phyloP scores from a whole-genome alignment of 1,140 invertebrate genomes.

The Panagrolaimus sp. region DNA sequence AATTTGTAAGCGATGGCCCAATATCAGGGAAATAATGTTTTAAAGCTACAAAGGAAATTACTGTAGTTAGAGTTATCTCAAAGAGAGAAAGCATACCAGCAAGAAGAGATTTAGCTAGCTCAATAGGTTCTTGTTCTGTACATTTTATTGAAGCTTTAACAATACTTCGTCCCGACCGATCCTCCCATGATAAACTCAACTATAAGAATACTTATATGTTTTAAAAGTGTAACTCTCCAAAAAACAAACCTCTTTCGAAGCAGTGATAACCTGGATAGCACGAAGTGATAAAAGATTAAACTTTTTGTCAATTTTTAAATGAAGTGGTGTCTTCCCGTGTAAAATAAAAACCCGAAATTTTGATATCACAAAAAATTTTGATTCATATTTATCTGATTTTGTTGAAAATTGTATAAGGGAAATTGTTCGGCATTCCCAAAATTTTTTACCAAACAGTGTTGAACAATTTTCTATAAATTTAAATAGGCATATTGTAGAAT shows the following conservation, averaged over 20 bases:
- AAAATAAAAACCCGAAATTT: constrained; percentile 54
- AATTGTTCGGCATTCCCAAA: constrained; percentile 48
- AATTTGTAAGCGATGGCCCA: constrained; percentile 31
- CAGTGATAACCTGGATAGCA: constrained; percentile 36
- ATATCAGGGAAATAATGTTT: constrained; percentile 57
- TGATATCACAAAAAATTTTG: constrained; percentile 47
- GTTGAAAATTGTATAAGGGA: constrained; percentile 33
- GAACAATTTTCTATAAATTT: constrained; percentile 45
- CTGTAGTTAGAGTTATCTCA: no score
- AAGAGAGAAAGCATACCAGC: no score
- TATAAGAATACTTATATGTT: not conserved
- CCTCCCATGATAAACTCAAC: constrained; percentile 13
- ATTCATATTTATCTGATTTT: constrained; percentile 52
- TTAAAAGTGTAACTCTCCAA: not conserved
- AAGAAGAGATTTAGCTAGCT: constrained; percentile 49
- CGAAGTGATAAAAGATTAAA: constrained; percentile 51
- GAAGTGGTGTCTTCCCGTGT: constrained; percentile 38
- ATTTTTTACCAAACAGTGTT: constrained; percentile 53
- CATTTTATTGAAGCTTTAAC: constrained; percentile 11
- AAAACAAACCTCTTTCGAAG: constrained; percentile 27
- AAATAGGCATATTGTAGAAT: no score
- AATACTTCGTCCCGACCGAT: constrained; percentile 9
- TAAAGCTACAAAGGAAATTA: not conserved
- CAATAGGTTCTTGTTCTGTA: constrained; percentile 17
- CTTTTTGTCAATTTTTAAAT: constrained; percentile 48